A percentile compares a stretch with the other conserved stretches of the same genome.
phyloP scores from a whole-genome alignment of 1,140 invertebrate genomes.

The Drosophila sucinea region DNA sequence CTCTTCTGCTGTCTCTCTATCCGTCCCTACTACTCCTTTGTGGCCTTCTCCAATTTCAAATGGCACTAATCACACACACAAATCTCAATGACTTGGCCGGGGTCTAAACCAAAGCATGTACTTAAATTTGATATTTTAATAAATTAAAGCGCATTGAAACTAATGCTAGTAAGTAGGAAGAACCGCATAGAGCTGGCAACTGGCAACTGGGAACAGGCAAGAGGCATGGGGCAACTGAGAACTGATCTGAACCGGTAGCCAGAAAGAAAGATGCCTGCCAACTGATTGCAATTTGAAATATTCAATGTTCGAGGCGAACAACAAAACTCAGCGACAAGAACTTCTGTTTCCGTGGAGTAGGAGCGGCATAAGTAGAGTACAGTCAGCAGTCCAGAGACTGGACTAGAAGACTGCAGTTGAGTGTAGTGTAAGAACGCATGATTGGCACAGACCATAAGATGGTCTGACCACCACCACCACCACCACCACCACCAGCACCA shows the following conservation, averaged over 20 bases:
- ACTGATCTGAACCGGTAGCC: slow-evolving; percentile 38
- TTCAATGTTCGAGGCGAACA: slow-evolving; percentile 66
- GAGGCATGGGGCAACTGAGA: slow-evolving; percentile 3
- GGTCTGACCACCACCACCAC: slow-evolving; percentile 33
- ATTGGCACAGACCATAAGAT: slow-evolving; percentile 59
- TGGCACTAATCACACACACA: slow-evolving; percentile 51
- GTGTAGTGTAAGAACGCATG: slow-evolving; percentile 49
- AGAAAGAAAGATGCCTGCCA: slow-evolving; percentile 67
- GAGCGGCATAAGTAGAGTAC: slow-evolving; percentile 2
- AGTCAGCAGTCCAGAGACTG: neutral
- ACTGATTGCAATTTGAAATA: slow-evolving; percentile 82
- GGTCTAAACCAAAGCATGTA: slow-evolving; percentile 55
- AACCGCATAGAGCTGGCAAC: slow-evolving; percentile 10
- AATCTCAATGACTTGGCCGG: slow-evolving; percentile 48
- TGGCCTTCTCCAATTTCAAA: slow-evolving; percentile 50
- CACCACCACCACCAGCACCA: neutral
- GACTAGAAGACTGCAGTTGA: slow-evolving; percentile 12
- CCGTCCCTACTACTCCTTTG: slow-evolving; percentile 15
- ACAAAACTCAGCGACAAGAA: slow-evolving; percentile 74
- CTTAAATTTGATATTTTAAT: slow-evolving; percentile 80
- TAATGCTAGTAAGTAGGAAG: slow-evolving; percentile 56
- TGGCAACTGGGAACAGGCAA: neutral
- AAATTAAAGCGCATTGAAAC: slow-evolving; percentile 72
- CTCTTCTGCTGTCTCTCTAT: slow-evolving; percentile 40
- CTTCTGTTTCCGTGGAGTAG: slow-evolving; percentile 64